phyloP scores from a whole-genome alignment of 2,888 invertebrate species.

The Xestia sexstrigata region DNA sequence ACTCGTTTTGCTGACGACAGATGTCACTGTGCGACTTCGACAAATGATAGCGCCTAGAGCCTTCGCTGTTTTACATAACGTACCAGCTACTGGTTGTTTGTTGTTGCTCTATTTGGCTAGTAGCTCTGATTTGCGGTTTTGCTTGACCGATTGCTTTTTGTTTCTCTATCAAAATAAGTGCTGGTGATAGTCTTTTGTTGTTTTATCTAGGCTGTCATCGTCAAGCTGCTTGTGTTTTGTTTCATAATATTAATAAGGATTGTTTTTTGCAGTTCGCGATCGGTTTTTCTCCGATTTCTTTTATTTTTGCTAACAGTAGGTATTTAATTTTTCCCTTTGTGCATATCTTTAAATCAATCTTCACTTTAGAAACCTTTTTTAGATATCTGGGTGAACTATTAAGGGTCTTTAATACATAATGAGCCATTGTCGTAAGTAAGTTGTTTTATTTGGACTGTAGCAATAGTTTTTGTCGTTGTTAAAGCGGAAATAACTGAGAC shows the following conservation, averaged over 20 bases:
- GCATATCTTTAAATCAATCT: neutral
- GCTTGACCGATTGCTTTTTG: constrained; percentile 18
- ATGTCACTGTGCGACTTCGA: constrained; percentile 80
- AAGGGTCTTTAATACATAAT: neutral
- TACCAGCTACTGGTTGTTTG: constrained; percentile 58
- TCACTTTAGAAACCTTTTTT: neutral
- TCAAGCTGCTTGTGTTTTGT: constrained; percentile 5
- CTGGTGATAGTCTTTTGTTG: constrained; percentile 8
- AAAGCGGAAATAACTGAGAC: neutral
- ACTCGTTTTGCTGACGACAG: constrained; percentile 82
- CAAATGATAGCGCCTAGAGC: constrained; percentile 82
- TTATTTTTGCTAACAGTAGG: neutral
- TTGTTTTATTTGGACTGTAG: neutral
- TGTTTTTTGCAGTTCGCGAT: neutral
- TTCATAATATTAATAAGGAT: neutral
- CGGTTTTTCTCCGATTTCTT: neutral
- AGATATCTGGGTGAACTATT: neutral
- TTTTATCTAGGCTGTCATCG: neutral
- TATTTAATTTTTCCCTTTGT: neutral
- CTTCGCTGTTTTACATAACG: constrained; percentile 68
- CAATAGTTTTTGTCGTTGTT: neutral
- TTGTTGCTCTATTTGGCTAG: constrained; percentile 42
- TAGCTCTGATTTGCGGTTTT: constrained; percentile 32
- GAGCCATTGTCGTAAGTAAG: neutral
- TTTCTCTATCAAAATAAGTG: neutral